Conservation (phyloP, 2,113 vertebrate genomes). For the Nematolebias whitei region DNA sequence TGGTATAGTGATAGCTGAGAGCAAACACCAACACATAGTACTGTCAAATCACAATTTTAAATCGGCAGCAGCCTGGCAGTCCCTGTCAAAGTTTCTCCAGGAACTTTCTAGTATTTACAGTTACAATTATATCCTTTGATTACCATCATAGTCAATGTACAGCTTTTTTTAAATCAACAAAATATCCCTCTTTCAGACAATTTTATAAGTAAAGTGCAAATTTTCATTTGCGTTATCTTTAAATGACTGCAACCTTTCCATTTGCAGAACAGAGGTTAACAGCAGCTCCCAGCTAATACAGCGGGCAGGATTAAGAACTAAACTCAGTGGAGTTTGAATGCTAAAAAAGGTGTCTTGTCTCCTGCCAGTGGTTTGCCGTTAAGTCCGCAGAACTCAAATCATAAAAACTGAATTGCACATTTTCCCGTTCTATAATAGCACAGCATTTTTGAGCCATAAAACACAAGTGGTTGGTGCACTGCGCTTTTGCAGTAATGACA, state of each 20-base stretch:
- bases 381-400: conserved; percentile 42
- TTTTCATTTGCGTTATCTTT: background rate
- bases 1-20: too few species aligned
- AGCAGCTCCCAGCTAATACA: conserved; percentile 27
- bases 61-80: too few species aligned
- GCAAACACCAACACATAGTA: too few species aligned
- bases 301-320: conserved; percentile 16
- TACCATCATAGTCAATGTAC: background rate
- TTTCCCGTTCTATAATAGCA: conserved; percentile 47
- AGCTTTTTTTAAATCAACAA: conserved; percentile 1
- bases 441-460: conserved; percentile 59
- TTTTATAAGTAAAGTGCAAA: background rate
- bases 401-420: conserved; percentile 53
- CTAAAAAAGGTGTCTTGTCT: conserved; percentile 9
- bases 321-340: conserved; percentile 16
- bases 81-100: too few species aligned
- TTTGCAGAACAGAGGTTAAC: conserved; percentile 27
- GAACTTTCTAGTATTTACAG: too few species aligned
- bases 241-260: conserved; percentile 35
- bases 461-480: conserved; percentile 58
- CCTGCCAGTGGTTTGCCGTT: conserved; percentile 23
- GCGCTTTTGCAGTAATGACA: conserved; percentile 54
- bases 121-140: background rate
- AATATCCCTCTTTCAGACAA: background rate
- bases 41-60: too few species aligned